Evolutionary conservation across 1,140 invertebrate genomes (phyloP).

Genomic region (Papilio polytes): DNA sequence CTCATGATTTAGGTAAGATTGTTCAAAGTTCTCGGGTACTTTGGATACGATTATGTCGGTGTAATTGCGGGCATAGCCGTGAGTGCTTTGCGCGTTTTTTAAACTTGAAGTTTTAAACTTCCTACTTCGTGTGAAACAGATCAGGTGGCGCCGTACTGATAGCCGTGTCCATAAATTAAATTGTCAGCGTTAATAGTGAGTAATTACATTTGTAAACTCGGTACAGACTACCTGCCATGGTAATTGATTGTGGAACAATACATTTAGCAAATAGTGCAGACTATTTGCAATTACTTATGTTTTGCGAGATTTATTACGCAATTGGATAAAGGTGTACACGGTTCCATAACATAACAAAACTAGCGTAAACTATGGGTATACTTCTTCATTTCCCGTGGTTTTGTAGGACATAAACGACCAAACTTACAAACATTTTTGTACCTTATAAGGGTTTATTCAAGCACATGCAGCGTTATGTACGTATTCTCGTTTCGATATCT

Average conservation of each 20-base stretch:
- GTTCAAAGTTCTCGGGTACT: constrained; percentile 62
- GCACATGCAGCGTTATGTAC: neutral
- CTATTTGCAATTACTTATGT: neutral
- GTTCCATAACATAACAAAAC: neutral
- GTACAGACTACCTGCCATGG: constrained; percentile 6
- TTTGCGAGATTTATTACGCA: neutral
- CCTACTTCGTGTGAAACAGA: constrained; percentile 47
- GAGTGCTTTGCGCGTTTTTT: constrained; percentile 46
- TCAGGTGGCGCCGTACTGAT: constrained; percentile 49
- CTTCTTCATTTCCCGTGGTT: neutral
- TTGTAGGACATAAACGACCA: neutral
- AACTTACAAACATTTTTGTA: neutral
- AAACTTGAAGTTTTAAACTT: constrained; percentile 34
- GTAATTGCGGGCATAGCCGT: constrained; percentile 64
- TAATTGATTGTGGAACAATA: constrained; percentile 38
- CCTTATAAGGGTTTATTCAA: neutral
- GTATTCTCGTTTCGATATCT: too few relatives aligned
- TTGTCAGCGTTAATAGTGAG: constrained; percentile 48
- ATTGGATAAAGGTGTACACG: neutral
- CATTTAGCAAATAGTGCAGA: neutral
- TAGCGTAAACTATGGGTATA: neutral
- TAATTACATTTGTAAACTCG: constrained; percentile 49
- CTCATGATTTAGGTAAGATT: constrained; percentile 71
- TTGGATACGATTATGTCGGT: constrained; percentile 63
- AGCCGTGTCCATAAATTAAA: constrained; percentile 51